A percentile compares a stretch with the other conserved stretches of the same genome.
These are phyloP conservation scores for Strigops habroptila DNA, from an alignment of 2,113 vertebrate genomes.

Conservation along the genomic window DNA sequence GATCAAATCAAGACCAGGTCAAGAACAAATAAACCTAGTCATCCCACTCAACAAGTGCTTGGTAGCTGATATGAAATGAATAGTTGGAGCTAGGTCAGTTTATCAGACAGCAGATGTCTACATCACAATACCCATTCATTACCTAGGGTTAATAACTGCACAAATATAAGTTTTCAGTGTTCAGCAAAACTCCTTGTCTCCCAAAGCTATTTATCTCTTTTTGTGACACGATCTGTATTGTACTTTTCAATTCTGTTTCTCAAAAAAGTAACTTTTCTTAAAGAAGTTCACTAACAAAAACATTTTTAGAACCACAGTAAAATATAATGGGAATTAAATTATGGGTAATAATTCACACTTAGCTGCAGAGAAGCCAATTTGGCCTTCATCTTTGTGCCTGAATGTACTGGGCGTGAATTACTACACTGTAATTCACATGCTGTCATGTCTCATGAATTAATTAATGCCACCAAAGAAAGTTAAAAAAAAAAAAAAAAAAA, in stretches of 20 bases:
- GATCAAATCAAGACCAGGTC: background rate
- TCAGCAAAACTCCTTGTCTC: background rate
- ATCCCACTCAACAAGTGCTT: background rate
- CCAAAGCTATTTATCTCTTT: background rate
- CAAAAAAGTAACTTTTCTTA: background rate
- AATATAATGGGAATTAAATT: slow-evolving; percentile 44
- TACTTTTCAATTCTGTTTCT: background rate
- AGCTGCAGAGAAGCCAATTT: slow-evolving; percentile 41
- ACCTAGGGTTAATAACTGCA: background rate
- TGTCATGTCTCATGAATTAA: slow-evolving; percentile 12
- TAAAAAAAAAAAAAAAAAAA: background rate
- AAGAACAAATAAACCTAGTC: background rate
- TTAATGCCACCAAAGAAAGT: background rate
- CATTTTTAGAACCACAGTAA: slow-evolving; percentile 11
- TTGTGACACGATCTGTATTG: background rate
- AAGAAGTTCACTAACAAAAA: slow-evolving; percentile 1
- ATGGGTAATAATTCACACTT: slow-evolving; percentile 33
- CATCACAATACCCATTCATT: background rate
- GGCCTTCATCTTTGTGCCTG: slow-evolving; percentile 35
- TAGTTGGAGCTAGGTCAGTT: background rate
- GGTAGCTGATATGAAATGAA: background rate
- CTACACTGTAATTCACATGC: slow-evolving; percentile 32
- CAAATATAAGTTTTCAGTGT: background rate
- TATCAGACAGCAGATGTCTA: background rate
- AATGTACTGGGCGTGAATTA: slow-evolving; percentile 42